Evolutionary conservation across 2,888 invertebrate species (phyloP).

Genomic region (Nephrotoma guestfalica): DNA sequence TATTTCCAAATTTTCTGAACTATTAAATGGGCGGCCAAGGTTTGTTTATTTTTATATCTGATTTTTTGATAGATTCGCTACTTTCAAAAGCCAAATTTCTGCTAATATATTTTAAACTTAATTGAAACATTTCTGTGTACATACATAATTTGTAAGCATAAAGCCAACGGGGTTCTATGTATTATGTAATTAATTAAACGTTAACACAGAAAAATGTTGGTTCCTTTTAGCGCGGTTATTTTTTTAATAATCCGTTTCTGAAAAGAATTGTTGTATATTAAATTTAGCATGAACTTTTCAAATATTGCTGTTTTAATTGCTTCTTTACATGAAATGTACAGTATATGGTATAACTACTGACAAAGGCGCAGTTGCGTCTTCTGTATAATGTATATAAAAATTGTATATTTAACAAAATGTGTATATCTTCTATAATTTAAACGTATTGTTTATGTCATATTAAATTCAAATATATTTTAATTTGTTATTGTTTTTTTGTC

Average conservation of each 20-base stretch:
- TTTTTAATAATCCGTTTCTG: background rate
- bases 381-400: background rate
- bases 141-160: too few species aligned
- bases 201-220: too few species aligned
- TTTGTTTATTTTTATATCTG: too few species aligned
- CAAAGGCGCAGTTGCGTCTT: background rate
- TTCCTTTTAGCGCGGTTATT: background rate
- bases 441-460: background rate
- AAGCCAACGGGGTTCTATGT: too few species aligned
- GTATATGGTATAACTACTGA: background rate
- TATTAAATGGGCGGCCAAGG: too few species aligned
- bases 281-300: background rate
- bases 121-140: too few species aligned
- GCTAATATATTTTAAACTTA: too few species aligned
- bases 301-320: background rate
- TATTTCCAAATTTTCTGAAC: too few species aligned
- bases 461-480: background rate
- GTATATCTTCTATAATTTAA: too few species aligned
- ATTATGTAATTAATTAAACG: too few species aligned
- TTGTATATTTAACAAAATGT: background rate
- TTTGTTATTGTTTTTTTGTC: background rate
- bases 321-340: background rate
- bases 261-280: background rate
- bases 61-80: too few species aligned
- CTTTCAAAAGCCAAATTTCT: too few species aligned